phyloP scores from a whole-genome alignment of 2,797 vertebrate species.

The Lithobates sylvaticus region DNA sequence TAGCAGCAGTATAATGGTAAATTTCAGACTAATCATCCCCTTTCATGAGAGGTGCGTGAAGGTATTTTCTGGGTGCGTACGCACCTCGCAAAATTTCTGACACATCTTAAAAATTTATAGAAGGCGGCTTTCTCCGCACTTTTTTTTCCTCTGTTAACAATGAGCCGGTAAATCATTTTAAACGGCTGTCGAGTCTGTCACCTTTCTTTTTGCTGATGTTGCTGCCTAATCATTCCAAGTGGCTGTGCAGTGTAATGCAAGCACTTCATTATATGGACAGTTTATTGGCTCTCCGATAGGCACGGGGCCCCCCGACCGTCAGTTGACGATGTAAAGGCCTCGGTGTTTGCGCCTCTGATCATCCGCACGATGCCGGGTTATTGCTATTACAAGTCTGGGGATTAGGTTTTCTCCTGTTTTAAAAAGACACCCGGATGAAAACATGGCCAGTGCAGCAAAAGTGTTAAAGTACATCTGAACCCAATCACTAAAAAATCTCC shows the following conservation, averaged over 20 bases:
- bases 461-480: too few relatives aligned
- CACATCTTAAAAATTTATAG: conserved; percentile 24
- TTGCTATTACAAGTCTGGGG: background rate
- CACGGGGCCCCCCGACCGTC: conserved; percentile 15
- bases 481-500: too few relatives aligned
- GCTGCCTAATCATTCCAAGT: conserved; percentile 34
- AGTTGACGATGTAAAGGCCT: conserved; percentile 31
- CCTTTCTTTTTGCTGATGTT: conserved; percentile 35
- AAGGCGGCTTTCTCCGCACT: background rate
- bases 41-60: background rate
- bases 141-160: background rate
- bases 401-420: background rate
- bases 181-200: conserved; percentile 25
- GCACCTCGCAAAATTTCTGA: conserved; percentile 26
- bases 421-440: too few relatives aligned
- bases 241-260: conserved; percentile 33
- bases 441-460: too few relatives aligned
- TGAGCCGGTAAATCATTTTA: conserved; percentile 27
- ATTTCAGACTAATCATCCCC: conserved; percentile 11
- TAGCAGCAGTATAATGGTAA: background rate
- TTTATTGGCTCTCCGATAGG: conserved; percentile 39
- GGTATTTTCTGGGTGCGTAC: background rate
- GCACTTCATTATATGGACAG: conserved; percentile 44
- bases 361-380: background rate
- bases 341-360: background rate